Evolutionary conservation across 2,888 invertebrate species (phyloP), one percentile per base, ranked within the genome.

Genomic region (Ormyrus rosae): DNA sequence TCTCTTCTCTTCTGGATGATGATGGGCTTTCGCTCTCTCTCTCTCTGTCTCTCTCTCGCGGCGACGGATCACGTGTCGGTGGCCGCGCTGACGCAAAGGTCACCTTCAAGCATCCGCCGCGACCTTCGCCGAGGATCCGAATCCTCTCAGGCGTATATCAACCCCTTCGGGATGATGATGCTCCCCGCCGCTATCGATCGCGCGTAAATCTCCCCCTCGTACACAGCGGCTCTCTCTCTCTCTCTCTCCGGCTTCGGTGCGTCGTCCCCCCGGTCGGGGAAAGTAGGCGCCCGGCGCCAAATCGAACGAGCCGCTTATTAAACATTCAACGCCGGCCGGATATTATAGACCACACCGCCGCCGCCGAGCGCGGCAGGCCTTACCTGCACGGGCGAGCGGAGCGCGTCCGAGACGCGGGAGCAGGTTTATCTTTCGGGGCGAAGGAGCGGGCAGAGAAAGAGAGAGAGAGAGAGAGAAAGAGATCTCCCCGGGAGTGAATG

Each of bases 281-380:
- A 58, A 69, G 69, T 58, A 69, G 56, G 48, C 45, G 56, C 61
- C 34, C n/a, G 19, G 63, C 34, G 50, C 34, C 55, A 71, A 71
- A 61, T 71, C 61, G 71, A 71, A 51, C 48, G 61, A 11, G 7
- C 51, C 34, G 65, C 56, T 73, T 55, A 56, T 73, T 55, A 73
- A 73, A 73, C 64, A 73, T 73, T 64, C 64, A 73, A 73, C 61
- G 61, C 3, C 19, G 60, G 60, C 50, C 55, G n/a, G 65, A 65
- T 65, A 13, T 64, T 6, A 8, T 60, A 60, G 6, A 11, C 34
- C 13, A 13, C 13, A 13, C 13, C 13, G 3, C 4, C 34, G 34
- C 19, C 19, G 19, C 19, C 19, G 19, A 19, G 19, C 19, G 19
- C 19, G 13, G 19, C 19, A 19, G 19, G 19, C 19, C 19, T 19